Conservation (phyloP, 2,888 invertebrate species). For the Parascotia fuliginaria region DNA sequence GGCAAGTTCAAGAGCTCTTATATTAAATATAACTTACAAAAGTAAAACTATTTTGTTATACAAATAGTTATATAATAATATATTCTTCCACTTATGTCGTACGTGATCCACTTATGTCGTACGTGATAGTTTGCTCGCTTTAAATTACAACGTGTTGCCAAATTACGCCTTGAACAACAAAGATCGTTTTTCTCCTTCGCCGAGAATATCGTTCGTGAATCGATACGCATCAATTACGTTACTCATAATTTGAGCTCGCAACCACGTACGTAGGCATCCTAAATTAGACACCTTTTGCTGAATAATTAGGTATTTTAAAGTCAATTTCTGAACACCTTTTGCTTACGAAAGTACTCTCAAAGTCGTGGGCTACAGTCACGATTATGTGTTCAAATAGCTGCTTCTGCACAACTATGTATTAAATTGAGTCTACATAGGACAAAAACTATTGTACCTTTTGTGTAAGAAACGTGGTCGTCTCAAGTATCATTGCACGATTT, state of each 20-base stretch:
- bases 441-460: not conserved
- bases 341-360: conserved; percentile 1
- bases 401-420: not conserved
- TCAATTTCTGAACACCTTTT: conserved; percentile 8
- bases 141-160: conserved; percentile 16
- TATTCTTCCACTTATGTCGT: no score
- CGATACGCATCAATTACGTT: conserved; percentile 32
- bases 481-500: not conserved
- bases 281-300: conserved; percentile 25
- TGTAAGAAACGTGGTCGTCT: not conserved
- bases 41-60: no score
- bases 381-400: conserved; percentile 1
- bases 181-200: conserved; percentile 24
- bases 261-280: conserved; percentile 8
- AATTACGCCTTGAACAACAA: conserved; percentile 27
- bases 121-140: conserved; percentile 5
- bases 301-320: conserved; percentile 13
- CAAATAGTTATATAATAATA: no score
- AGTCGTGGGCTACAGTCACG: conserved; percentile 33
- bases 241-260: conserved; percentile 24
- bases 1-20: not conserved
- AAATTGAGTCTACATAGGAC: not conserved
- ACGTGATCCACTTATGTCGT: not conserved
- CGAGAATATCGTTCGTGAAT: conserved; percentile 22
- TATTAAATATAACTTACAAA: not conserved